phyloP scores from a whole-genome alignment of 2,113 vertebrate species.

The Procavia capensis region DNA sequence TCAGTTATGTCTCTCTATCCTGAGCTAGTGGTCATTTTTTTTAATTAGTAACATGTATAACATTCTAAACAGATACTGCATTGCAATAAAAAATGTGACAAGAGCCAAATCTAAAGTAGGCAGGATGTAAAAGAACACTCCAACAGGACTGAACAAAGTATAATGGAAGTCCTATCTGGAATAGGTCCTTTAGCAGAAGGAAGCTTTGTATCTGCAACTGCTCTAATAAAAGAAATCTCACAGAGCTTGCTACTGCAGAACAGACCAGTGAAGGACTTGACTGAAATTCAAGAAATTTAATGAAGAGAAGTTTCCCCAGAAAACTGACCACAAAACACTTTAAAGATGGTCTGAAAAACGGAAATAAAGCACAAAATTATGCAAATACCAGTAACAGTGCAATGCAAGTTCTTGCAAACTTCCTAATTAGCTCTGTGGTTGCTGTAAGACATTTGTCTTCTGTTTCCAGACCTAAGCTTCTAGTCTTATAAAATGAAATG shows the following conservation, averaged over 20 bases:
- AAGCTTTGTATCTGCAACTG: background rate
- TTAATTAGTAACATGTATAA: background rate
- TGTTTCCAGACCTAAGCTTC: background rate
- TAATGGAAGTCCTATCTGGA: background rate
- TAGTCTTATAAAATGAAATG: conserved; percentile 31
- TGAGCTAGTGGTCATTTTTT: background rate
- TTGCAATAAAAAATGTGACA: background rate
- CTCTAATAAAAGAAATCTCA: background rate
- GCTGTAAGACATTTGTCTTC: background rate
- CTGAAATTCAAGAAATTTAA: conserved; percentile 4
- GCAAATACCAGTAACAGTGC: background rate
- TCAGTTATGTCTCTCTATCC: background rate
- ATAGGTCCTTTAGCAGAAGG: background rate
- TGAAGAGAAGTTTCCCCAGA: background rate
- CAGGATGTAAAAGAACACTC: background rate
- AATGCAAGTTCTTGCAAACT: background rate
- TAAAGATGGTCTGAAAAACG: background rate
- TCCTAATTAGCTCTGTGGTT: background rate
- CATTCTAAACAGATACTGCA: background rate
- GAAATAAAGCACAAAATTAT: background rate
- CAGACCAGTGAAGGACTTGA: background rate
- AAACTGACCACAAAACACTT: background rate
- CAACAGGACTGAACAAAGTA: background rate
- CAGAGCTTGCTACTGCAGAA: background rate
- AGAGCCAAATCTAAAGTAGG: background rate